Evolutionary conservation across 2,797 vertebrate genomes (phyloP), one percentile per base, ranked within the genome.

Genomic region (Borostomias antarcticus): DNA sequence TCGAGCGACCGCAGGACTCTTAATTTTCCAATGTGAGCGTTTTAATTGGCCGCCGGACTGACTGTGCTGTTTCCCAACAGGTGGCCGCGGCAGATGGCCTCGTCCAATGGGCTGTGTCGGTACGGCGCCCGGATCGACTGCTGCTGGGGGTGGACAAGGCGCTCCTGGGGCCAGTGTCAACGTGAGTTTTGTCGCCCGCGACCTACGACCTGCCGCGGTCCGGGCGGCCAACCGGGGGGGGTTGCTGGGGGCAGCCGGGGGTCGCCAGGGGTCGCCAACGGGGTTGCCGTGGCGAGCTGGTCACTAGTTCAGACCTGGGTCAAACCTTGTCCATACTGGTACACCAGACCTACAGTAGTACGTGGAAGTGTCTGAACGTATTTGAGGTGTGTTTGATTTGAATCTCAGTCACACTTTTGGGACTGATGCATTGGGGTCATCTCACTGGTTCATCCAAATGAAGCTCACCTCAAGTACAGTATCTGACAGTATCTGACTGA

Each of bases 111-210:
- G 68, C 87, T 99, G 59, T 99, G 97, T 75, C 96, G 93, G 0
- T 99, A 96, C 23, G 97, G 95, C 4, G 89, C 89, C 72, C 93
- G 95, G 69, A 88, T 97, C 68, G 96, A 98, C 90, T 99, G 97
- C 94, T 99, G 97, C 93, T 99, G 96, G 97, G 97, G 97, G 70
- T 99, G 97, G 97, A 93, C 92, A 0, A 93, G 94, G 0, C 89
- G 90, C 68, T 89, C 96, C 72, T 97, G 96, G 96, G 95, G 95
- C 76, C 96, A 95, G 8, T 99, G 97, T 88, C 96, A 97, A 79
- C 97, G 97, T 99, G 93, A 99, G 97, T 99, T 89, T 76, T 65
- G 0, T 23, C 54, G 45, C 58, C 30, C 47, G 69, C 70, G 65
- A 63, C 47, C 28, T 61, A 74, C 75, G 74, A 71, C 74, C 79